Evolutionary conservation across 2,797 vertebrate genomes (phyloP).

Genomic region (Dipus sagitta): DNA sequence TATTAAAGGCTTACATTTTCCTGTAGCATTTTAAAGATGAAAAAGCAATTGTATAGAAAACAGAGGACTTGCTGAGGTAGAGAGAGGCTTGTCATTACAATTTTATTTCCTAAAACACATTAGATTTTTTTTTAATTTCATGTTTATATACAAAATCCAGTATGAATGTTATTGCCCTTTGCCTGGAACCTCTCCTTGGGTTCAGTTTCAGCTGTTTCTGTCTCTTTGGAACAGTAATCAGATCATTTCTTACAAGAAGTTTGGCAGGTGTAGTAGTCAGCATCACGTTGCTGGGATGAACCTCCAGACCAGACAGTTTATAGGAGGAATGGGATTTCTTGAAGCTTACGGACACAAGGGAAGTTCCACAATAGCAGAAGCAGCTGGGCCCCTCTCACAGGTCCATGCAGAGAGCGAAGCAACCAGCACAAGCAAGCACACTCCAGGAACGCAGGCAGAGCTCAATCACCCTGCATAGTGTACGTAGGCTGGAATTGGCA

Average conservation of each 20-base stretch:
- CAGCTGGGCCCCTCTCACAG: no score
- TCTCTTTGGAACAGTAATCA: constrained; percentile 21
- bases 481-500: no score
- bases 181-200: background rate
- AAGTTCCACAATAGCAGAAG: no score
- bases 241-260: constrained; percentile 33
- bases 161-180: background rate
- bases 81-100: constrained; percentile 1
- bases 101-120: constrained; percentile 57
- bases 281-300: no score
- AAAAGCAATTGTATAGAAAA: constrained; percentile 38
- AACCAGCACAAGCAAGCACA: no score
- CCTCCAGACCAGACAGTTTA: no score
- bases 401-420: no score
- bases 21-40: constrained; percentile 33
- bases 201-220: constrained; percentile 4
- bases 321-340: no score
- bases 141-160: background rate
- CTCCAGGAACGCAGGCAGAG: no score
- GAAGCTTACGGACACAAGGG: no score
- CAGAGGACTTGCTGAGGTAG: constrained; percentile 46
- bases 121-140: constrained; percentile 43
- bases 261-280: background rate
- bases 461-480: no score
- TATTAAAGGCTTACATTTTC: constrained; percentile 57